phyloP scores from a whole-genome alignment of 2,888 invertebrate genomes.

The Bombylius major region DNA sequence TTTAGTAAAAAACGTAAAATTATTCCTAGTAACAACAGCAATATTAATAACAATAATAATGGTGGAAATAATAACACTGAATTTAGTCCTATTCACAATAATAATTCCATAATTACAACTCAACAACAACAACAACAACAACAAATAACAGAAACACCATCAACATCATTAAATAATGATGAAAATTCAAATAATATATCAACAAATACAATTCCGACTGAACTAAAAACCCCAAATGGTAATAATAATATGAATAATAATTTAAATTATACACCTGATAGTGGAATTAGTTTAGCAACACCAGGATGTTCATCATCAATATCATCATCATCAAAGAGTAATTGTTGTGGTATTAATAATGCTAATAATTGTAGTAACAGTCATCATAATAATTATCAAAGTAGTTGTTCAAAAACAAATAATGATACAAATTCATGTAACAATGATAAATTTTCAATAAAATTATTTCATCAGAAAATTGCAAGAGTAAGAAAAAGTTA shows the following conservation, averaged over 20 bases:
- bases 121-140: constrained; percentile 2
- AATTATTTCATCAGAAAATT: constrained; percentile 39
- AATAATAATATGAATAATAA: constrained; percentile 10
- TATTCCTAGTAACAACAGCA: constrained; percentile 6
- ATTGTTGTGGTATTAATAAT: constrained; percentile 11
- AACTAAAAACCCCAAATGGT: constrained; percentile 11
- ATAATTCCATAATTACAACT: constrained; percentile 11
- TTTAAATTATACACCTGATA: constrained; percentile 22
- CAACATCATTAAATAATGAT: not conserved
- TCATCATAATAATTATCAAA: not conserved
- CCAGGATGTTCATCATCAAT: constrained; percentile 15
- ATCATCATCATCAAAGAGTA: constrained; percentile 5
- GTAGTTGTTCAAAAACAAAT: constrained; percentile 6
- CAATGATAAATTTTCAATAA: constrained; percentile 17
- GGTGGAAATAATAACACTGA: constrained; percentile 9
- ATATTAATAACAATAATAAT: constrained; percentile 3
- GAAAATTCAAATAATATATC: not conserved
- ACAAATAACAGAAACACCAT: constrained; percentile 6
- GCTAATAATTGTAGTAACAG: constrained; percentile 3
- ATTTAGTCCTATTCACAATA: constrained; percentile 11
- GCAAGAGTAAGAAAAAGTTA: constrained; percentile 50
- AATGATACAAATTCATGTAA: not conserved
- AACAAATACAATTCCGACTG: not conserved
- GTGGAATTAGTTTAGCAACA: constrained; percentile 21
- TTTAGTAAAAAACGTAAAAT: constrained; percentile 12